These are phyloP conservation scores for Lycaena phlaeas DNA, from an alignment of 2,888 invertebrate genomes.

Conservation along the genomic window DNA sequence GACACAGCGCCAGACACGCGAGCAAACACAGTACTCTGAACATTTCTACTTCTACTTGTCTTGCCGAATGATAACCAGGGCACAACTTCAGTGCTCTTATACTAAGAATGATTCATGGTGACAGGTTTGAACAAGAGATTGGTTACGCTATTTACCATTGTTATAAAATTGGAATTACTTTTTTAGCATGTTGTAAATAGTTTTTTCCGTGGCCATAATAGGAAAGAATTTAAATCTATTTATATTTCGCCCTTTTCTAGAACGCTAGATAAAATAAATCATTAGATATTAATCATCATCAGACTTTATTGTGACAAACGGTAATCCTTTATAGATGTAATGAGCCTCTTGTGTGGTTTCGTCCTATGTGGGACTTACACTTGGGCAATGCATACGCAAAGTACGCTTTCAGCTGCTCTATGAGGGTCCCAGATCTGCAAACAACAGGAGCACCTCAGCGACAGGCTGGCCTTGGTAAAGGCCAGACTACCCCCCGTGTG, in stretches of 20 bases:
- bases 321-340: too few species aligned
- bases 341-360: too few species aligned
- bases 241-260: neutral
- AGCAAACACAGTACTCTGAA: constrained; percentile 32
- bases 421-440: too few species aligned
- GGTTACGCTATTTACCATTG: constrained; percentile 40
- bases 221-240: neutral
- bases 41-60: constrained; percentile 28
- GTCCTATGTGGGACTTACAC: too few species aligned
- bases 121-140: constrained; percentile 48
- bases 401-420: too few species aligned
- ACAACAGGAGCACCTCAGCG: too few species aligned
- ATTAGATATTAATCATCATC: too few species aligned
- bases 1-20: constrained; percentile 34
- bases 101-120: constrained; percentile 43
- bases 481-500: too few species aligned
- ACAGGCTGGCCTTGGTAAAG: too few species aligned
- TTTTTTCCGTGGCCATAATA: neutral
- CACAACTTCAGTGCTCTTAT: constrained; percentile 39
- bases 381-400: too few species aligned
- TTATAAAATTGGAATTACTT: constrained; percentile 12
- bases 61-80: neutral
- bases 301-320: too few species aligned
- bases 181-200: constrained; percentile 25
- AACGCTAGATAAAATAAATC: too few species aligned